Percentiles rank a stretch among this genome's conserved stretches.
These are phyloP conservation scores for Cassiopea andromeda DNA, from an alignment of 30 jellyfish, hydroid and myxozoan genomes.

Conservation along the genomic window DNA sequence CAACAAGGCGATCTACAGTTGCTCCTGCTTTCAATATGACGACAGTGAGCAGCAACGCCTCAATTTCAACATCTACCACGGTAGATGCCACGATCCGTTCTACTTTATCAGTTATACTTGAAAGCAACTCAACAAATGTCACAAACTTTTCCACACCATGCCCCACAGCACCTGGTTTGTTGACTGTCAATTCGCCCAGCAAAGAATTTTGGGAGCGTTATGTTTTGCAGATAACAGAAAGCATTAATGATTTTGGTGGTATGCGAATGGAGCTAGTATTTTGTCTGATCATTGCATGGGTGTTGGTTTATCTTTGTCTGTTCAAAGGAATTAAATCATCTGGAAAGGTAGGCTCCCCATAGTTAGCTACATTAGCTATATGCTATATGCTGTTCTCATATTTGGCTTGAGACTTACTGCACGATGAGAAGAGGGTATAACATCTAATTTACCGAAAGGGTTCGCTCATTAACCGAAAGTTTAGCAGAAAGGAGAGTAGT, in stretches of 20 bases:
- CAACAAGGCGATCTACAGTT: background rate
- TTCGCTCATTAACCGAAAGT: no score
- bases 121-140: background rate
- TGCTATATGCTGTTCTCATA: no score
- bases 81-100: background rate
- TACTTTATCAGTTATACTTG: background rate
- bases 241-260: conserved; percentile 76
- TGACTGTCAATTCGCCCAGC: conserved; percentile 75
- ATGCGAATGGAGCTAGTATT: conserved; percentile 78
- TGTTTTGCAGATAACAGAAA: conserved; percentile 81
- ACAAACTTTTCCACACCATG: background rate
- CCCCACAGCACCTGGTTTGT: conserved; percentile 10
- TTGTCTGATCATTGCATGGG: conserved; percentile 86
- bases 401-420: no score
- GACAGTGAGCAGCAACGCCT: background rate
- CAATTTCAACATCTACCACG: background rate
- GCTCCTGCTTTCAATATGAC: background rate
- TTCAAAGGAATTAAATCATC: conserved; percentile 95
- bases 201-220: conserved; percentile 91
- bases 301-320: conserved; percentile 83
- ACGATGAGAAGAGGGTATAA: no score
- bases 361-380: background rate
- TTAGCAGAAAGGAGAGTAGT: no score
- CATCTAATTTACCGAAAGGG: no score
- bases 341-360: conserved; percentile 78